Conservation (phyloP, 2,888 invertebrate genomes). For the Acrobasis suavella region DNA sequence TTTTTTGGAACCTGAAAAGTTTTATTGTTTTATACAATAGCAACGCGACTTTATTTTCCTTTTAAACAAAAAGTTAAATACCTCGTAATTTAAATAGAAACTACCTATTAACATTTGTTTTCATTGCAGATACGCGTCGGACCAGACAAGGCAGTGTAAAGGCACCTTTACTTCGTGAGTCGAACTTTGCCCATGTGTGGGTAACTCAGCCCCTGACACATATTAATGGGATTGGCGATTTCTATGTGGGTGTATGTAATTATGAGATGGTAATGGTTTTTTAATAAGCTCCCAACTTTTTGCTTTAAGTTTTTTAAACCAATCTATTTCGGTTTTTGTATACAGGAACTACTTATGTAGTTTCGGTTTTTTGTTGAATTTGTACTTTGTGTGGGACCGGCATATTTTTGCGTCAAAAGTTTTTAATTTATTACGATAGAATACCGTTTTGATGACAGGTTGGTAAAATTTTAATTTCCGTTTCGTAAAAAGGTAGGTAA, state of each 20-base stretch:
- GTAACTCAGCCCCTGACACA: conserved; percentile 55
- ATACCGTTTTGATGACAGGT: not conserved
- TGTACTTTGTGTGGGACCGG: not conserved
- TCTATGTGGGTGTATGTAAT: conserved; percentile 74
- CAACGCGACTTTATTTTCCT: too few relatives aligned
- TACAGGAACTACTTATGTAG: conserved; percentile 28
- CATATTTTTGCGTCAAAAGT: conserved; percentile 9
- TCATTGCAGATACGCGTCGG: not conserved
- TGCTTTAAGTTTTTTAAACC: conserved; percentile 40
- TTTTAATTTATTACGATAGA: conserved; percentile 7
- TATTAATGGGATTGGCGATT: conserved; percentile 74
- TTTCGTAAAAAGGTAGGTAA: too few relatives aligned
- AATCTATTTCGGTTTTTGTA: conserved; percentile 28
- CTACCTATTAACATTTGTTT: too few relatives aligned
- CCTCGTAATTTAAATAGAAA: too few relatives aligned
- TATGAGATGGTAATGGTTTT: conserved; percentile 76
- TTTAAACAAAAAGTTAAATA: too few relatives aligned
- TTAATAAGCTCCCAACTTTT: conserved; percentile 71
- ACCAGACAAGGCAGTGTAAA: not conserved
- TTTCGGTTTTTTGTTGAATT: conserved; percentile 19
- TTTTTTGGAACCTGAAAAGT: too few relatives aligned
- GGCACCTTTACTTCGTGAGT: conserved; percentile 35
- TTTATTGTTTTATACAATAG: too few relatives aligned
- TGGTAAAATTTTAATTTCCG: too few relatives aligned
- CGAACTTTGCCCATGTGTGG: conserved; percentile 45